These are phyloP conservation scores for Meriones psammophilus DNA, from an alignment of 2,797 vertebrate species.

Conservation along the genomic window DNA sequence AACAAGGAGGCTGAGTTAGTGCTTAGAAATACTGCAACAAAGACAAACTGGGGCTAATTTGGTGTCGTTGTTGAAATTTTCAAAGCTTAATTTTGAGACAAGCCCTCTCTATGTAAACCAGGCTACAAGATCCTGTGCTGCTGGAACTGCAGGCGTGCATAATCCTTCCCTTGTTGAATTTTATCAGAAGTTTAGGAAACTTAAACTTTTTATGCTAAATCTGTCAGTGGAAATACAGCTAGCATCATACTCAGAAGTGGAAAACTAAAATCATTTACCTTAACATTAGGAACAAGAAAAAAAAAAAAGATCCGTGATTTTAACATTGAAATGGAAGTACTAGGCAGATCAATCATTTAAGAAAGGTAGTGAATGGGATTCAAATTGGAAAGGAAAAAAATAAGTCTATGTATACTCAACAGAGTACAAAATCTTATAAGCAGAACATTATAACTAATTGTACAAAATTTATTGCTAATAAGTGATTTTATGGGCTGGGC, in stretches of 20 bases:
- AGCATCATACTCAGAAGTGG: neutral
- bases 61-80: too few relatives aligned
- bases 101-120: too few relatives aligned
- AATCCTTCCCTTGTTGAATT: neutral
- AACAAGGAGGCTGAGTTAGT: neutral
- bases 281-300: neutral
- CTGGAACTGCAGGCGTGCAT: neutral
- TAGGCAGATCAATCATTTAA: neutral
- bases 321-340: neutral
- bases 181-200: neutral
- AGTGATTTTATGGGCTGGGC: neutral
- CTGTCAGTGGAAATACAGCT: neutral
- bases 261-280: neutral
- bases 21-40: neutral
- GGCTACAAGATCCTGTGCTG: neutral
- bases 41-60: neutral
- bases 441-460: neutral
- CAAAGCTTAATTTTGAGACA: neutral
- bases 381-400: neutral
- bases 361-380: neutral
- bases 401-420: neutral
- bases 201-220: neutral
- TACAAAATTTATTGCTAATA: neutral
- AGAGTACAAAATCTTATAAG: neutral
- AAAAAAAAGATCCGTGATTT: neutral